Percentiles rank a stretch among this genome's conserved stretches.
Evolutionary conservation across 2,888 invertebrate genomes (phyloP).

Genomic region (Cryptophagus acutangulus): DNA sequence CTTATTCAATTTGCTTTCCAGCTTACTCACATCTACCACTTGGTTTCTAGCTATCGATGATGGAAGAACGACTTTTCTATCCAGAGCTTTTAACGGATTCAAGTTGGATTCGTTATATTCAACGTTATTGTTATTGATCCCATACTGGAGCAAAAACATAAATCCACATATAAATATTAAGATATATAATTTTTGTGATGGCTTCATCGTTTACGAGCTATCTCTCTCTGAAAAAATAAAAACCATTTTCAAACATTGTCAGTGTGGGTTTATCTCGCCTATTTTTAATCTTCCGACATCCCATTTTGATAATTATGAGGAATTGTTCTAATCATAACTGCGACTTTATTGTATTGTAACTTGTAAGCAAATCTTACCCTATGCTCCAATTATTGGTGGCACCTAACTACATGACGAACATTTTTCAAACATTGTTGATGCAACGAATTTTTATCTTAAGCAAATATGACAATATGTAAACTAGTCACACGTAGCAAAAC

Average conservation of each 20-base stretch:
- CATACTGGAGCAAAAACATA: slow-evolving; percentile 62
- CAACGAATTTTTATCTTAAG: too few species aligned
- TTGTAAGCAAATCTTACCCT: too few species aligned
- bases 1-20: slow-evolving; percentile 29
- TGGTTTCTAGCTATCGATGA: too few species aligned
- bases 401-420: too few species aligned
- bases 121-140: slow-evolving; percentile 42
- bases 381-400: too few species aligned
- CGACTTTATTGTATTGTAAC: neutral
- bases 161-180: slow-evolving; percentile 59
- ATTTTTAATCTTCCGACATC: slow-evolving; percentile 3
- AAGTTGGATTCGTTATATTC: slow-evolving; percentile 15
- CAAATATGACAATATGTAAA: too few species aligned
- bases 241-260: slow-evolving; percentile 5
- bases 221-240: slow-evolving; percentile 35
- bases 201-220: slow-evolving; percentile 50
- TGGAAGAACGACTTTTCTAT: too few species aligned
- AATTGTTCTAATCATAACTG: slow-evolving; percentile 3
- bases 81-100: too few species aligned
- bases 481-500: too few species aligned
- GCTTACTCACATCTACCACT: too few species aligned
- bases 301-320: slow-evolving; percentile 9
- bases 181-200: slow-evolving; percentile 61
- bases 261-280: slow-evolving; percentile 4
- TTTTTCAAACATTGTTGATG: too few species aligned